phyloP scores from a whole-genome alignment of 1,140 invertebrate species.

The Leptestheria dahalacensis region DNA sequence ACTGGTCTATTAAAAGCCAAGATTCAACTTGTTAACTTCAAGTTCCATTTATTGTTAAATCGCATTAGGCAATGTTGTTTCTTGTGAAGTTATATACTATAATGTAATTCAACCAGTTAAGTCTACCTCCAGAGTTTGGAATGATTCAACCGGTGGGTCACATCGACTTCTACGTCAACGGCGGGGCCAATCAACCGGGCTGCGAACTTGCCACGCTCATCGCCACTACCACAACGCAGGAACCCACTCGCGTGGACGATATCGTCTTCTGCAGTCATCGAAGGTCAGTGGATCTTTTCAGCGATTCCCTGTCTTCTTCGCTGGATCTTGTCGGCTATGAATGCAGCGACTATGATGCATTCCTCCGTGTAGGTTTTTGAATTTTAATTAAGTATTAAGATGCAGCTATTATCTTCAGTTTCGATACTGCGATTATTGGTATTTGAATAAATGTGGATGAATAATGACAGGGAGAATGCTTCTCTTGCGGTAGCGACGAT shows the following conservation, averaged over 20 bases:
- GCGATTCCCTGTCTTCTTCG: slow-evolving; percentile 58
- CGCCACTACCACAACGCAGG: slow-evolving; percentile 54
- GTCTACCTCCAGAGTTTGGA: slow-evolving; percentile 45
- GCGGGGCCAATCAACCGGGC: slow-evolving; percentile 70
- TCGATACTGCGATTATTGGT: slow-evolving; percentile 12
- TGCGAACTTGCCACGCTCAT: slow-evolving; percentile 54
- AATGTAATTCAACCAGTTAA: neutral
- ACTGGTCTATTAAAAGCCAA: too few species aligned
- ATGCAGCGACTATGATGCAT: slow-evolving; percentile 56
- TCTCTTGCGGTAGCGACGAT: too few species aligned
- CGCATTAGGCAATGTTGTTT: too few species aligned
- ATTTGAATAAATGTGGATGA: too few species aligned
- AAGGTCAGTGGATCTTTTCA: slow-evolving; percentile 64
- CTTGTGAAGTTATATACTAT: slow-evolving; percentile 30
- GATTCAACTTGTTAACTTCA: too few species aligned
- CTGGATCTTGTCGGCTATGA: slow-evolving; percentile 66
- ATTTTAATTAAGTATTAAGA: neutral
- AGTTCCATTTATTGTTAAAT: too few species aligned
- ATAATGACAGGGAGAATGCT: too few species aligned
- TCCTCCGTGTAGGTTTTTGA: slow-evolving; percentile 36
- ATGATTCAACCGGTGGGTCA: slow-evolving; percentile 71
- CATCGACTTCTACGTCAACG: slow-evolving; percentile 76
- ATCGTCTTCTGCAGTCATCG: slow-evolving; percentile 72
- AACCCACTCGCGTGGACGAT: slow-evolving; percentile 35
- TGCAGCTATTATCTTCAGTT: slow-evolving; percentile 4